Conservation (phyloP, 2,797 vertebrate genomes). For the Tiaroga cobitis region DNA sequence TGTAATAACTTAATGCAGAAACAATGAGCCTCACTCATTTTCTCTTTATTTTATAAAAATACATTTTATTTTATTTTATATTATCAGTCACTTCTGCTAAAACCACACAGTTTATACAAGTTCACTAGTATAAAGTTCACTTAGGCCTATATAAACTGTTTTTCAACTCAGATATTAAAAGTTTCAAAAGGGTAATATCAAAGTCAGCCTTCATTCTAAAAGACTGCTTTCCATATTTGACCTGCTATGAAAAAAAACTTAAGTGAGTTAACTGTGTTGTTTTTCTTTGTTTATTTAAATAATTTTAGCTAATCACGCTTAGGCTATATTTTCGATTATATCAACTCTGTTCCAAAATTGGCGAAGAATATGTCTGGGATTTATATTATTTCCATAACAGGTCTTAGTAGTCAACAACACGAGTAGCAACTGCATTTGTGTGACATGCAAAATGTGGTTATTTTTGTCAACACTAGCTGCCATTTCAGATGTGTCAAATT, state of each 20-base stretch:
- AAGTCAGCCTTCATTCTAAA: neutral
- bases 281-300: neutral
- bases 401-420: neutral
- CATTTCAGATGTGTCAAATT: too few species aligned
- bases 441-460: neutral
- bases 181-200: neutral
- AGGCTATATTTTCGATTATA: neutral
- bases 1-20: too few species aligned
- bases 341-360: neutral
- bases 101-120: neutral
- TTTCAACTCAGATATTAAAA: neutral
- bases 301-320: neutral
- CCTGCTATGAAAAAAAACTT: neutral
- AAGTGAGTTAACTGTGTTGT: neutral
- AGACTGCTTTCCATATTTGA: neutral
- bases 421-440: neutral
- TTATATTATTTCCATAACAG: neutral
- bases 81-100: neutral
- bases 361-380: neutral
- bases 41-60: neutral
- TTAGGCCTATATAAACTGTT: too few species aligned
- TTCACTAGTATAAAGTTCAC: too few species aligned
- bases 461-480: neutral
- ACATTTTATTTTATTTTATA: too few species aligned
- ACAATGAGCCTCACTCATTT: too few species aligned